Percentiles rank a stretch among this genome's conserved stretches.
These are phyloP conservation scores for Aporophyla nigra DNA, from an alignment of 2,888 invertebrate species.

Conservation along the genomic window DNA sequence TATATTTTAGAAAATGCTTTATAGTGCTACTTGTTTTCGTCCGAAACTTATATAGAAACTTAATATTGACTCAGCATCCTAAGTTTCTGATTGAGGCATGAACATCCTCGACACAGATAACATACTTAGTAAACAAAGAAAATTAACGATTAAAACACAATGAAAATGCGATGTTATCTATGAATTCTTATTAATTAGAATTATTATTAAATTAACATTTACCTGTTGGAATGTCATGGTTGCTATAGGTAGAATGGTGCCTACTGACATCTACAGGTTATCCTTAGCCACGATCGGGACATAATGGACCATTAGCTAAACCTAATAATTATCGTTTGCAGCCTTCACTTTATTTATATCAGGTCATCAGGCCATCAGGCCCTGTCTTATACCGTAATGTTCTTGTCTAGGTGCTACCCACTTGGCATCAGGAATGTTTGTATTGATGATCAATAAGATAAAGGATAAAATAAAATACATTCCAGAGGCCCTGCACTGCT, in stretches of 20 bases:
- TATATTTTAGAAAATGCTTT: constrained; percentile 17
- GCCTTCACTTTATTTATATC: constrained; percentile 12
- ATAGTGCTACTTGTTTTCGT: neutral
- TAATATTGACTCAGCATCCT: neutral
- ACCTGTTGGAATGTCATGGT: constrained; percentile 11
- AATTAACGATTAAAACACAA: constrained; percentile 29
- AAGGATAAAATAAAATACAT: no score
- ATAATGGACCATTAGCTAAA: constrained; percentile 1
- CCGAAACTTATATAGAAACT: neutral
- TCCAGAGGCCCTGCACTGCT: no score
- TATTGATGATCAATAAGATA: neutral
- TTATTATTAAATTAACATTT: constrained; percentile 9
- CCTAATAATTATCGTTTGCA: neutral
- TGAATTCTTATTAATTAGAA: constrained; percentile 10
- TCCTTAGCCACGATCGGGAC: constrained; percentile 1
- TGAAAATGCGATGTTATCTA: constrained; percentile 22
- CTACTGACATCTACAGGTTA: constrained; percentile 1
- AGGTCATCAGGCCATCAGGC: neutral
- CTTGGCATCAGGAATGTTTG: neutral
- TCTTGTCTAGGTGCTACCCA: neutral
- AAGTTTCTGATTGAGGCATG: neutral
- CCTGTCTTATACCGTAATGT: neutral
- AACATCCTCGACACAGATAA: constrained; percentile 28
- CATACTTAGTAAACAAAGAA: constrained; percentile 1
- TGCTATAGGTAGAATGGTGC: constrained; percentile 16